Conservation (phyloP, 2,797 vertebrate species). For the Tokudaia tokunoshimensis region DNA sequence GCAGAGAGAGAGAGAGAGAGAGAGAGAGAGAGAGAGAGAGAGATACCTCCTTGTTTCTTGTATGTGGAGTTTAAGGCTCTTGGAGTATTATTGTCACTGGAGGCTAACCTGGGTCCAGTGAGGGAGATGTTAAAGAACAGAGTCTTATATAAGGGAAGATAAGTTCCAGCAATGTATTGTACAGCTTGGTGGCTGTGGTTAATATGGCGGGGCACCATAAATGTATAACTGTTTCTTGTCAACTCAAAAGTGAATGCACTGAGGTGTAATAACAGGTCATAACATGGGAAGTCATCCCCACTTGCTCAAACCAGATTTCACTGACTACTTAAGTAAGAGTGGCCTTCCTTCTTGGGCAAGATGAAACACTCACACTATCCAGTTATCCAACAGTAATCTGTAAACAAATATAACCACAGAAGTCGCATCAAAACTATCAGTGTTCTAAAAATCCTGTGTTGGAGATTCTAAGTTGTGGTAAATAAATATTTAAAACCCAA, state of each 20-base stretch:
- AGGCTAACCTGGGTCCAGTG: not conserved
- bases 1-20: not conserved
- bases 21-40: not conserved
- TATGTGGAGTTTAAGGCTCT: not conserved
- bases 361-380: not conserved
- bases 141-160: not conserved
- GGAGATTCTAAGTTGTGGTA: not conserved
- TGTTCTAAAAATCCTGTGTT: not conserved
- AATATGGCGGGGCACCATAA: not conserved
- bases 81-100: not conserved
- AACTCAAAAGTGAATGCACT: not conserved
- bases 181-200: not conserved
- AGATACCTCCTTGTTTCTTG: not conserved
- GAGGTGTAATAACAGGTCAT: conserved; percentile 4
- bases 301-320: not conserved
- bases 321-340: not conserved
- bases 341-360: not conserved
- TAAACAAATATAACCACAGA: not conserved
- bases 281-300: not conserved
- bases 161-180: not conserved
- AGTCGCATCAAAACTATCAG: not conserved
- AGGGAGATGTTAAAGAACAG: not conserved
- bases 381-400: not conserved
- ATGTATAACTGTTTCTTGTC: not conserved
- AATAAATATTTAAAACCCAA: not conserved